Evolutionary conservation across 2,113 vertebrate genomes (phyloP).

Genomic region (Ramphastos sulfuratus): DNA sequence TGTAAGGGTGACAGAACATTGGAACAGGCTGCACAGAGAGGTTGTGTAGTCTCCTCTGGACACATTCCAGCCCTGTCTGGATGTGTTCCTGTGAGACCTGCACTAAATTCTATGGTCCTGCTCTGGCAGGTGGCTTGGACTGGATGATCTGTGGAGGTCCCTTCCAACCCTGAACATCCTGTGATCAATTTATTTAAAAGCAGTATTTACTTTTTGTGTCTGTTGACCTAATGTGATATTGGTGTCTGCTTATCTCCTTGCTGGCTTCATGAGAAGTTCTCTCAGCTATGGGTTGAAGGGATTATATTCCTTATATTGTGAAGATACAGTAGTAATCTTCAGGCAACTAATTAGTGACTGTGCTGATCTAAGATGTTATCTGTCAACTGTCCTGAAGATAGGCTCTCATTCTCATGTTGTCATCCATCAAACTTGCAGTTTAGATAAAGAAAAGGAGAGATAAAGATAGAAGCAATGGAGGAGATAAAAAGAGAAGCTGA

Average conservation of each 20-base stretch:
- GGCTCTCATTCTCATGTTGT: background rate
- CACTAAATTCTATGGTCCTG: too few relatives aligned
- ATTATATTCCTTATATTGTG: background rate
- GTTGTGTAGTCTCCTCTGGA: too few relatives aligned
- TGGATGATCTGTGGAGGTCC: too few relatives aligned
- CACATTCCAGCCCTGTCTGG: too few relatives aligned
- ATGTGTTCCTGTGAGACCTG: too few relatives aligned
- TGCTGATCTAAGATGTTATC: background rate
- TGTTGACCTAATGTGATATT: background rate
- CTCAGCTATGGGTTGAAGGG: background rate
- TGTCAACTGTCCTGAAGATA: background rate
- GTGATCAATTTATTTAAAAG: background rate
- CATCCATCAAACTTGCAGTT: background rate
- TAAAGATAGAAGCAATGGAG: background rate
- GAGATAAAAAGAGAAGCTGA: background rate
- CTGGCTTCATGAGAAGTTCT: background rate
- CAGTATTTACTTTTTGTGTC: background rate
- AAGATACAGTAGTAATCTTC: background rate
- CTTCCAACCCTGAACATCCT: too few relatives aligned
- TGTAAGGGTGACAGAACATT: too few relatives aligned
- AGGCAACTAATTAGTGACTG: background rate
- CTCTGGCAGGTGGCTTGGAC: too few relatives aligned
- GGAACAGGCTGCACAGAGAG: too few relatives aligned
- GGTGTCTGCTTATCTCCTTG: background rate
- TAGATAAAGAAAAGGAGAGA: background rate